Base-by-base conservation (phyloP, 2,113 vertebrate species). In the Phylloscopus trochiloides region DNA sequence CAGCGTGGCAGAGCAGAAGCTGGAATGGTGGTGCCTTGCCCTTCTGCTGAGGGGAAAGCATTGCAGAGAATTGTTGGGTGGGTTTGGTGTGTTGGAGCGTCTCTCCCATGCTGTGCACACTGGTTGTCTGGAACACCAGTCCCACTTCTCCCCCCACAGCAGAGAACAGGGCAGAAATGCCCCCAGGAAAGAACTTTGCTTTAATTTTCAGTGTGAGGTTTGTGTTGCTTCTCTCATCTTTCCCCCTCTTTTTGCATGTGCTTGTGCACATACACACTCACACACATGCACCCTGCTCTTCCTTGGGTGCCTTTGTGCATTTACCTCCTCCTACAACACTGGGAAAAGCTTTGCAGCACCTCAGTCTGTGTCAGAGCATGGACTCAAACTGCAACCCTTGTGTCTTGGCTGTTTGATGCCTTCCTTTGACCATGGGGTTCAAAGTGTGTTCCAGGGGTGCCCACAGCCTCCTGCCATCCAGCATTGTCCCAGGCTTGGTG, bases 261-360 rank as follows among this genome's bases (percentile, higher is more conserved):
- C 12, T 14, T 43, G 12, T 31, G 18, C 13, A 5, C 32, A 25
- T 14, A 5, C 25, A 22, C 20, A 8, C 12, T 4, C 0, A 12
- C 19, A 26, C 14, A 15, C 1, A 1, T 0, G 0, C 36, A 21
- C 4, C 0, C 12, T n/a, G 6, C 50, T 55, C 24, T 47, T 81
- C 71, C 36, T 36, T 18, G n/a, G 16, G 5, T 32, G 6, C 19
- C 25, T 94, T 43, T 54, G 26, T 77, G 43, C 36, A 52, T 81
- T 93, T 67, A 28, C 29, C 29, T 81, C 58, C 58, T 47, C 25
- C 34, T 81, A 0, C 22, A 32, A 24, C 14, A 14, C 10, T 20
- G 17, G 18, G 36, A 14, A 54, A 85, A 75, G 11, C 31, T 86
- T 58, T 34, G 8, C 14, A 82, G 31, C 42, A 59, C 11, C 29